A percentile compares a stretch with the other conserved stretches of the same genome.
Conservation (phyloP, 2,797 vertebrate genomes). For the Varecia variegata region DNA sequence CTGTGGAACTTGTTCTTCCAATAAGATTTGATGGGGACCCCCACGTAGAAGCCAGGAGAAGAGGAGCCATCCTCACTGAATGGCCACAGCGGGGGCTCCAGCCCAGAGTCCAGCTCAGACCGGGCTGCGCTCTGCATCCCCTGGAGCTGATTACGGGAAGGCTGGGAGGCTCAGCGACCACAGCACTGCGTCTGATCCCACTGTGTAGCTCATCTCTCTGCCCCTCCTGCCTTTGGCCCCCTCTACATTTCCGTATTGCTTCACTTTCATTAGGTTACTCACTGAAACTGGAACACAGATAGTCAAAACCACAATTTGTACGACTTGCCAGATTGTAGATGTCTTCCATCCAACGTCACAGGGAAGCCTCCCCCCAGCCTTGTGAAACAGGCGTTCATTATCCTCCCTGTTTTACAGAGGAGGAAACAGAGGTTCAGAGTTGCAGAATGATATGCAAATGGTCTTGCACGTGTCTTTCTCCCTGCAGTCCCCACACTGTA, state of each 20-base stretch:
- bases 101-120: too few species aligned
- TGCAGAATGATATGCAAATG: too few species aligned
- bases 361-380: not conserved
- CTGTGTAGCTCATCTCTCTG: fast-evolving
- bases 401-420: not conserved
- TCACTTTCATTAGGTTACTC: not conserved
- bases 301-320: not conserved
- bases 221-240: not conserved
- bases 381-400: not conserved
- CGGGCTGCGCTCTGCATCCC: not conserved
- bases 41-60: not conserved
- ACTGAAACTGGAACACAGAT: not conserved
- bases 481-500: fast-evolving
- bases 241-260: not conserved
- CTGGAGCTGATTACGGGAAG: too few species aligned
- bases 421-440: not conserved
- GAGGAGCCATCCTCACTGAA: not conserved
- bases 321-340: not conserved
- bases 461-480: not conserved
- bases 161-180: not conserved
- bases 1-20: not conserved
- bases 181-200: fast-evolving
- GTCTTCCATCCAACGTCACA: not conserved
- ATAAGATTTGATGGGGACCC: not conserved
- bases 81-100: fast-evolving